Percentiles rank a stretch among this genome's conserved stretches.
These are phyloP conservation scores for Steromphala cineraria DNA, from an alignment of 2,888 invertebrate genomes.

Conservation along the genomic window DNA sequence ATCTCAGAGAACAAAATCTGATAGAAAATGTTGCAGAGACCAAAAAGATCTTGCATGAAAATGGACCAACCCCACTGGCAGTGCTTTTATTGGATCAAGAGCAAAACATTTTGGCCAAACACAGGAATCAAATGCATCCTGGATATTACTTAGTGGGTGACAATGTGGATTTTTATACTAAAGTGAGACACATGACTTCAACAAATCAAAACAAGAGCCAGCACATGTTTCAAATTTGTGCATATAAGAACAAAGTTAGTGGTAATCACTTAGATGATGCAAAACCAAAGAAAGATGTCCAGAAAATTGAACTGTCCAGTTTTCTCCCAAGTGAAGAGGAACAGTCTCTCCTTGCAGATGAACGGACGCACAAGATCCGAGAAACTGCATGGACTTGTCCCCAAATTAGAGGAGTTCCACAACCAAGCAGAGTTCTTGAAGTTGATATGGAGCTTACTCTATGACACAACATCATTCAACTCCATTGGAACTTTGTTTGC, in stretches of 20 bases:
- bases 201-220: too few species aligned
- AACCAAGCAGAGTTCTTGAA: background rate
- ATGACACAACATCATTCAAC: background rate
- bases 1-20: too few species aligned
- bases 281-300: constrained; percentile 14
- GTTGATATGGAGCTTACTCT: background rate
- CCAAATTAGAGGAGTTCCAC: background rate
- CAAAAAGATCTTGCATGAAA: too few species aligned
- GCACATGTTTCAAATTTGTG: too few species aligned
- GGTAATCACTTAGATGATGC: constrained; percentile 32
- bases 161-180: constrained; percentile 38
- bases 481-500: background rate
- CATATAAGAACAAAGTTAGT: constrained; percentile 22
- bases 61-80: too few species aligned
- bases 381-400: too few species aligned
- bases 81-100: too few species aligned
- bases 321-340: constrained; percentile 23
- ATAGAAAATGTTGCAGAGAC: too few species aligned
- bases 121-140: too few species aligned
- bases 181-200: constrained; percentile 37
- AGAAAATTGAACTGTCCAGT: constrained; percentile 14
- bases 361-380: background rate
- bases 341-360: background rate
- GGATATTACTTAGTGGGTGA: constrained; percentile 44
- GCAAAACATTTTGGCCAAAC: too few species aligned